These are phyloP conservation scores for Spongilla lacustris DNA, from an alignment of 37 sponge, comb jelly and placozoan species.

Conservation along the genomic window DNA sequence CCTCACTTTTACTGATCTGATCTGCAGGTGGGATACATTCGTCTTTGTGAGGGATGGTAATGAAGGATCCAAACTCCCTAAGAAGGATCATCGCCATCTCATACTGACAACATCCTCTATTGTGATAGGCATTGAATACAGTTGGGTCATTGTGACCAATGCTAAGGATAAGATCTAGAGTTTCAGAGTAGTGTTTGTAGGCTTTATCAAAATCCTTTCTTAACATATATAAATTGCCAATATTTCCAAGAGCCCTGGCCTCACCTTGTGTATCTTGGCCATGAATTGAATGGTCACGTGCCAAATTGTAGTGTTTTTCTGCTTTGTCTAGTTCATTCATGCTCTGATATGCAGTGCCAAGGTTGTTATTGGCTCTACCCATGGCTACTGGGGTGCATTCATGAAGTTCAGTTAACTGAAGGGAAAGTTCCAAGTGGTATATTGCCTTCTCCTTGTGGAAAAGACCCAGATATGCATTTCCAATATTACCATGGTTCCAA, in stretches of 20 bases:
- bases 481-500: slow-evolving; percentile 78
- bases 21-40: no score
- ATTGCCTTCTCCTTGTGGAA: slow-evolving; percentile 56
- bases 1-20: neutral
- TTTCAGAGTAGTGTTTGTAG: slow-evolving; percentile 62
- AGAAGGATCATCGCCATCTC: slow-evolving; percentile 41
- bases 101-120: slow-evolving; percentile 73
- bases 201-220: slow-evolving; percentile 52
- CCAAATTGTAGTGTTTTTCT: slow-evolving; percentile 63
- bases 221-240: slow-evolving; percentile 69
- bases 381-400: slow-evolving; percentile 63
- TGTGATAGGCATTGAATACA: slow-evolving; percentile 79
- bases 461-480: slow-evolving; percentile 68
- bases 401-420: slow-evolving; percentile 37
- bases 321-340: slow-evolving; percentile 46
- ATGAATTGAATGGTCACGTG: slow-evolving; percentile 69
- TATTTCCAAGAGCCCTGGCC: slow-evolving; percentile 67
- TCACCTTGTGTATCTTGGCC: slow-evolving; percentile 63
- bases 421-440: slow-evolving; percentile 35
- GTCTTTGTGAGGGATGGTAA: no score
- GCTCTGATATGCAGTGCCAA: slow-evolving; percentile 69
- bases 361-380: slow-evolving; percentile 68
- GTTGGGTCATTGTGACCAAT: slow-evolving; percentile 29
- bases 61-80: no score
- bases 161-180: slow-evolving; percentile 48